Conservation (phyloP, 2,113 vertebrate genomes). For the Petromus typicus region DNA sequence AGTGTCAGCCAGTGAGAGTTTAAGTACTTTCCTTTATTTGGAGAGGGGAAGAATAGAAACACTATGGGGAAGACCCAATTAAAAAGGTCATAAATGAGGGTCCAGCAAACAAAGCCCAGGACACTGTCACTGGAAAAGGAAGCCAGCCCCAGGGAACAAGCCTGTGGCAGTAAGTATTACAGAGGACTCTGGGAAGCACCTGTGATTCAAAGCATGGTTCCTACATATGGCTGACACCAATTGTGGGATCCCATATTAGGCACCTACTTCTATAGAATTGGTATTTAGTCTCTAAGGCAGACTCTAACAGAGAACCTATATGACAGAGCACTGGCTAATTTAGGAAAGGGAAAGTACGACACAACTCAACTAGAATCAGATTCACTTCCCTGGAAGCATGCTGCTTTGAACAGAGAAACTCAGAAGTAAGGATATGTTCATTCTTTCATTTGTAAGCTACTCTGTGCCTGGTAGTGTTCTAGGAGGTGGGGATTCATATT, state of each 20-base stretch:
- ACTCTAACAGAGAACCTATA: background rate
- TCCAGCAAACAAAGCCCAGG: background rate
- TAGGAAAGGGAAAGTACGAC: background rate
- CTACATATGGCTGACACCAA: background rate
- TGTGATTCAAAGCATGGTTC: background rate
- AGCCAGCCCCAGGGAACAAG: accelerated
- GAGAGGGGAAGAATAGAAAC: background rate
- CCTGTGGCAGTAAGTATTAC: too few species aligned
- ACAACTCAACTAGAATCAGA: background rate
- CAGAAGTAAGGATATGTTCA: background rate
- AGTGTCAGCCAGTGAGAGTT: background rate
- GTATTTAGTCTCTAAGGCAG: background rate
- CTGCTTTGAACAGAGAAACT: background rate
- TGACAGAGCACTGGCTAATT: background rate
- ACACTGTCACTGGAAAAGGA: background rate
- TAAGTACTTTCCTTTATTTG: background rate
- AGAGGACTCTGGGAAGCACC: background rate
- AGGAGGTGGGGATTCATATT: background rate
- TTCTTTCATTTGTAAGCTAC: background rate
- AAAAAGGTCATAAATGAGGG: background rate
- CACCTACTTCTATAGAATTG: background rate
- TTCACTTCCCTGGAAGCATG: background rate
- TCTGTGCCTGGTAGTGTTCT: background rate
- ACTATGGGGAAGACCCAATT: background rate
- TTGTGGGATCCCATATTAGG: background rate